Percentiles rank a stretch among this genome's conserved stretches.
Evolutionary conservation across 2,888 invertebrate species (phyloP).

Genomic region (Diplazon laetatorius): DNA sequence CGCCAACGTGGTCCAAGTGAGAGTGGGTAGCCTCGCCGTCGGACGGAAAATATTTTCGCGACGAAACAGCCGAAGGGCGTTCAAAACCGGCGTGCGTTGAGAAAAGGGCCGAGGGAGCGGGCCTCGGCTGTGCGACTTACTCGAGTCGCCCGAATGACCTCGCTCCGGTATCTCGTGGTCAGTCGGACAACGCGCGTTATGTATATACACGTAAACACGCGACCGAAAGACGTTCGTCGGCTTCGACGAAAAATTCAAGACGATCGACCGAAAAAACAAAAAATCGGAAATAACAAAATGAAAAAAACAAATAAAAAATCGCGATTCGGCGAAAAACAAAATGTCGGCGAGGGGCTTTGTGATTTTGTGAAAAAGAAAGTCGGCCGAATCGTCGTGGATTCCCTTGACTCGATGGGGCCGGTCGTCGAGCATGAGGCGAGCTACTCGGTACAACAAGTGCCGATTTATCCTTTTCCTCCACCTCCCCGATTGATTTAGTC

Average conservation of each 20-base stretch:
- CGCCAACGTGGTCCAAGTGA: no score
- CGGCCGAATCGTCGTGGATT: conserved; percentile 1
- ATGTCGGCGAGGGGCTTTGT: not conserved
- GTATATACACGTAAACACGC: no score
- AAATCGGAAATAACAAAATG: not conserved
- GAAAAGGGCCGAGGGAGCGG: not conserved
- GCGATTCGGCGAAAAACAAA: not conserved
- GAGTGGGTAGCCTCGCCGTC: not conserved
- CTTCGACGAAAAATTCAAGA: not conserved
- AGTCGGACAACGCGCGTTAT: conserved; percentile 7
- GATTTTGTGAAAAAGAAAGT: not conserved
- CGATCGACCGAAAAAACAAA: not conserved
- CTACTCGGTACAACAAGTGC: conserved; percentile 44
- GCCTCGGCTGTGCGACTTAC: conserved; percentile 30
- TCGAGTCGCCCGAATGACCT: conserved; percentile 36
- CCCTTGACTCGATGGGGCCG: not conserved
- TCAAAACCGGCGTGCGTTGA: conserved; percentile 13
- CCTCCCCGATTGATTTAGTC: no score
- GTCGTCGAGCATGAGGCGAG: conserved; percentile 39
- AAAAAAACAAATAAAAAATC: not conserved
- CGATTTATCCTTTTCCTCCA: not conserved
- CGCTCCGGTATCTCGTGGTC: conserved; percentile 36
- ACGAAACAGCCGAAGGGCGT: conserved; percentile 21
- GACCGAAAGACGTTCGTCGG: no score
- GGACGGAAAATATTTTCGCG: conserved; percentile 14